These are phyloP conservation scores for Sycophila texana DNA, from an alignment of 2,888 invertebrate species.

Conservation along the genomic window DNA sequence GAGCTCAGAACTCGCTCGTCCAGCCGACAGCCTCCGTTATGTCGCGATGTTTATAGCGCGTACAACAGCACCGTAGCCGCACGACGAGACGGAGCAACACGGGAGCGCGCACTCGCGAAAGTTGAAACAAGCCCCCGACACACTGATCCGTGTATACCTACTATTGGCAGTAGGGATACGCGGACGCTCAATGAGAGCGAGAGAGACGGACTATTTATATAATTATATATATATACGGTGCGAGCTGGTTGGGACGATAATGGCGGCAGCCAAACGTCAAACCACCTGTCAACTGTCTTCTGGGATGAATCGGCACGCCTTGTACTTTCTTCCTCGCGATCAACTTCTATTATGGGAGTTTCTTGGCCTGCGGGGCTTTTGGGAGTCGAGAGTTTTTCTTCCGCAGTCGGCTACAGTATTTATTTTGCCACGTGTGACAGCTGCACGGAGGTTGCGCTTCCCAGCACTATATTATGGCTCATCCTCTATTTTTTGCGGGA, in stretches of 20 bases:
- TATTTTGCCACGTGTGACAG: background rate
- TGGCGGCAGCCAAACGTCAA: constrained; percentile 65
- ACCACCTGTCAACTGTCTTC: constrained; percentile 62
- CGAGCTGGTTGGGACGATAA: constrained; percentile 43
- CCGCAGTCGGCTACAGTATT: background rate
- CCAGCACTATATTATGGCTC: too few relatives aligned
- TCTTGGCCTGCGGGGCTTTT: too few relatives aligned
- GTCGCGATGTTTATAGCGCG: background rate
- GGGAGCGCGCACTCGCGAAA: background rate
- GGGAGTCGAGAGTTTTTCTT: background rate
- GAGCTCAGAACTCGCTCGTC: constrained; percentile 10
- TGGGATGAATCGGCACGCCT: too few relatives aligned
- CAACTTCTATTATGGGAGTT: too few relatives aligned
- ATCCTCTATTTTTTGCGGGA: background rate
- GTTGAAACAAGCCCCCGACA: background rate
- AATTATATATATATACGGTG: constrained; percentile 1
- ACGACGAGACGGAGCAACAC: background rate
- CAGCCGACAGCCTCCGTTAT: background rate
- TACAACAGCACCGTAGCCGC: too few relatives aligned
- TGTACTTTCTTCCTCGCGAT: too few relatives aligned
- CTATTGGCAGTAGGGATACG: constrained; percentile 1
- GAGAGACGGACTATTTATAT: background rate
- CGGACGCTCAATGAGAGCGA: constrained; percentile 59
- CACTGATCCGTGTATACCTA: background rate
- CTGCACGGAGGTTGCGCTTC: background rate